Evolutionary conservation across 1,140 invertebrate genomes (phyloP), one percentile per base, ranked within the genome.

Genomic region (Drosophila ohnishii): DNA sequence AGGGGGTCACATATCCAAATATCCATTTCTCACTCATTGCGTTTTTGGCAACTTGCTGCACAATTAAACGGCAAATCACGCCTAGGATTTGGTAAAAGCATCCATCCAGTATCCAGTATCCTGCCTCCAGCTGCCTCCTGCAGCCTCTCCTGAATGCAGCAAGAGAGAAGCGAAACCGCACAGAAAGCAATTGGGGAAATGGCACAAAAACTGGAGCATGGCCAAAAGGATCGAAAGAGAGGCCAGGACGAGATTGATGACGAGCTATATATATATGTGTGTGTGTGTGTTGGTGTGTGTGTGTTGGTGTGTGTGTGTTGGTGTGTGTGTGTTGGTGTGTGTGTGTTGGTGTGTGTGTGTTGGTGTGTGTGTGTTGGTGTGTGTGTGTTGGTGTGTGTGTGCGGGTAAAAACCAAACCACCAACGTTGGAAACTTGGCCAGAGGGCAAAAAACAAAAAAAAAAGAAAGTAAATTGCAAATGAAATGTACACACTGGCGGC

Each of bases 1-100:
- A 35, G 37, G 47, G 22, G 22, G 56, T 63, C 28, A 79, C 55
- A 81, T 50, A 66, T 65, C 72, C 72, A 71, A 76, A 81, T 72
- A 76, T 76, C 66, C 78, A 72, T 80, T 80, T 80, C 66, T 65
- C 73, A 81, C 73, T 71, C 67, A 66, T 66, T 74, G 79, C 79
- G 79, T 65, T 71, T 72, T 80, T 76, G 75, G 65, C 50, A 78
- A 75, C 47, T 84, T 86, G 70, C 71, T 83, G 84, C 79, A 88
- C 84, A 88, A 88, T 87, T 87, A 87, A 88, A 88, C 83, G 78
- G 83, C 79, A 87, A 87, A 87, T 87, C 84, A 87, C 80, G 83
- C 84, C 83, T 80, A 61, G 77, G 76, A 80, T 74, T 80, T 77
- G 64, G 64, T 78, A 85, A 86, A 78, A 85, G 81, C 75, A 77